phyloP scores from a whole-genome alignment of 2,888 invertebrate genomes.

The Shargacucullia verbasci region DNA sequence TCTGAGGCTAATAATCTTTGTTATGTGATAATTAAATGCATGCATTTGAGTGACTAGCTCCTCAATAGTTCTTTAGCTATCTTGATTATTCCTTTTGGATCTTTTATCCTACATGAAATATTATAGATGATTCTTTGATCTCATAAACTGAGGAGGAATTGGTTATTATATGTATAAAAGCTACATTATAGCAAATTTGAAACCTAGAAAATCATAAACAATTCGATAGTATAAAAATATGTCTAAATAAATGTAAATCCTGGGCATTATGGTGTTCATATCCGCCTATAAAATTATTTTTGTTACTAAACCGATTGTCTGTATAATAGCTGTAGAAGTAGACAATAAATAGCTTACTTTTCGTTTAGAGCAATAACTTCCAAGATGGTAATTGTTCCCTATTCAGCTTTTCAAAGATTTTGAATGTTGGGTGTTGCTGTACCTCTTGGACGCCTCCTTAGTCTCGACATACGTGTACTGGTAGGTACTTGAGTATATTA shows the following conservation, averaged over 20 bases:
- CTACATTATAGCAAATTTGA: slow-evolving; percentile 22
- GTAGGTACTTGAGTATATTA: slow-evolving; percentile 21
- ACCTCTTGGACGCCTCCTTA: slow-evolving; percentile 21
- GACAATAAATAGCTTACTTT: slow-evolving; percentile 61
- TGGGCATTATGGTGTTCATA: slow-evolving; percentile 68
- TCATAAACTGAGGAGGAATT: slow-evolving; percentile 59
- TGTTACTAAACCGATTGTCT: slow-evolving; percentile 61
- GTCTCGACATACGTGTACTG: slow-evolving; percentile 20
- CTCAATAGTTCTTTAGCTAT: slow-evolving; percentile 27
- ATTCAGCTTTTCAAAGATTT: neutral
- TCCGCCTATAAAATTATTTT: slow-evolving; percentile 76
- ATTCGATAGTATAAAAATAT: slow-evolving; percentile 36
- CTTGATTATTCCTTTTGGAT: slow-evolving; percentile 12
- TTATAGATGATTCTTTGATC: slow-evolving; percentile 50
- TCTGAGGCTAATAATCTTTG: slow-evolving; percentile 25
- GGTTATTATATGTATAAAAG: slow-evolving; percentile 42
- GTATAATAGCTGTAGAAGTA: slow-evolving; percentile 59
- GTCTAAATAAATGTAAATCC: slow-evolving; percentile 39
- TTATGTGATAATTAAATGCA: slow-evolving; percentile 5
- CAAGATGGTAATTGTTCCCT: slow-evolving; percentile 9
- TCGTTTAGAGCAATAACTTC: slow-evolving; percentile 20
- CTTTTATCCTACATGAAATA: slow-evolving; percentile 17
- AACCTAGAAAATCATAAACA: slow-evolving; percentile 26
- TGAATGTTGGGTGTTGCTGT: slow-evolving; percentile 9
- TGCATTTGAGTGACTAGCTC: slow-evolving; percentile 34